Evolutionary conservation across 2,113 vertebrate genomes (phyloP), one percentile per base, ranked within the genome.

Genomic region (Seriola dumerili): DNA sequence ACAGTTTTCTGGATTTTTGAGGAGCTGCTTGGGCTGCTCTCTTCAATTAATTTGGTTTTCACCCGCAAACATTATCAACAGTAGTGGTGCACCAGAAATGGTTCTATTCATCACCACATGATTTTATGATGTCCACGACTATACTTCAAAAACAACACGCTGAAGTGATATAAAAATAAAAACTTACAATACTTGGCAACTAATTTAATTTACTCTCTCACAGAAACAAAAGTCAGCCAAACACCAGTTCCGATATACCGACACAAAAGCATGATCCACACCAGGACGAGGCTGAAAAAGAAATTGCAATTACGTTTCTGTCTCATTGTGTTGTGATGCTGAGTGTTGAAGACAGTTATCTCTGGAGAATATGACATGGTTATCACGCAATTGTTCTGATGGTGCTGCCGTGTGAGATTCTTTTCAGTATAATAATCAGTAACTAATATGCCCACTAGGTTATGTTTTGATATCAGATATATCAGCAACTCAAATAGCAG

Each of bases 401-500:
- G n/a, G 2, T 40, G 44, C 44, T 66, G 29, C 29, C 29, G 3
- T 36, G 34, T 29, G 25, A 65, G 21, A 12, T 58, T 25, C 5
- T 36, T 57, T 25, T 64, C 58, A 16, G 34, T 14, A 1, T 25
- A 19, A 55, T 57, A 19, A 44, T 32, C 52, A 54, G 0, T 42
- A n/a, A 34, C 29, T 58, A 11, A 21, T 9, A 19, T 13, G 4
- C 9, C 34, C 57, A 69, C 58, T 42, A 48, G 50, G 48, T 64
- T 38, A 46, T 1, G 3, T 32, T 52, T 54, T 72, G 52, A 4
- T 0, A 34, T 76, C 57, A 34, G 25, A 42, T 23, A 71, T 55
- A 69, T 69, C 11, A 54, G 34, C 17, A 21, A 17, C 59, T 76
- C 42, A 69, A 48, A 32, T 21, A 70, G 29, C 36, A 80, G 71